A percentile compares a stretch with the other conserved stretches of the same genome.
Evolutionary conservation across 2,797 vertebrate genomes (phyloP).

Genomic region (Todus mexicanus): DNA sequence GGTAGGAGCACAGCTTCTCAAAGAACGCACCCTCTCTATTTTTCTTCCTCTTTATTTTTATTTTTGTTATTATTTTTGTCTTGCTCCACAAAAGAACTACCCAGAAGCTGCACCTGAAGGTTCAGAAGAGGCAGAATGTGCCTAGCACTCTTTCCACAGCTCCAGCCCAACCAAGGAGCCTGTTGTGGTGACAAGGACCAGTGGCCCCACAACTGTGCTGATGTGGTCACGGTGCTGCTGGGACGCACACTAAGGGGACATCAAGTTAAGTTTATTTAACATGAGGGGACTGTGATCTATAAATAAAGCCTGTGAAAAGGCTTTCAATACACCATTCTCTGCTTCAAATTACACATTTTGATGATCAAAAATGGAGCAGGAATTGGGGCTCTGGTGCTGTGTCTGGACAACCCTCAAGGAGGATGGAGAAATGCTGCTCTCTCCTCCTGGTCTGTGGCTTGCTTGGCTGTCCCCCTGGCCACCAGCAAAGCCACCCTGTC

Average conservation of each 20-base stretch:
- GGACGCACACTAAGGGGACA: fast-evolving
- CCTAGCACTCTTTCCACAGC: neutral
- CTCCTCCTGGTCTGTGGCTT: fast-evolving
- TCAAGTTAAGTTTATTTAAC: neutral
- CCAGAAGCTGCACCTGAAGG: neutral
- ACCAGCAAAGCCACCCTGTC: neutral
- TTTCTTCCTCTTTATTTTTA: too few species aligned
- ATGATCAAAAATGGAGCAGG: neutral
- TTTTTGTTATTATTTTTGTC: too few species aligned
- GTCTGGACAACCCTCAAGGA: neutral
- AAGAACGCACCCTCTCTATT: neutral
- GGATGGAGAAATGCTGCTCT: neutral
- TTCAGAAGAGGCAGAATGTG: neutral
- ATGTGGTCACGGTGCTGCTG: neutral
- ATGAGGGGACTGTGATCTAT: neutral
- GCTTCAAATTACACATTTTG: neutral
- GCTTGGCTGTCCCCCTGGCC: fast-evolving
- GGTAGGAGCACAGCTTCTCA: neutral
- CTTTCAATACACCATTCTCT: neutral
- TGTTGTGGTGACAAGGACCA: neutral
- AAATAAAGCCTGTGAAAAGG: neutral
- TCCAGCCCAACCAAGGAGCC: neutral
- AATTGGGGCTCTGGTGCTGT: neutral
- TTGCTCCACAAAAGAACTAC: neutral
- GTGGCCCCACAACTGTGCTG: neutral